Evolutionary conservation across 1,140 invertebrate species (phyloP).

Genomic region (Rhagoletis zephyria): DNA sequence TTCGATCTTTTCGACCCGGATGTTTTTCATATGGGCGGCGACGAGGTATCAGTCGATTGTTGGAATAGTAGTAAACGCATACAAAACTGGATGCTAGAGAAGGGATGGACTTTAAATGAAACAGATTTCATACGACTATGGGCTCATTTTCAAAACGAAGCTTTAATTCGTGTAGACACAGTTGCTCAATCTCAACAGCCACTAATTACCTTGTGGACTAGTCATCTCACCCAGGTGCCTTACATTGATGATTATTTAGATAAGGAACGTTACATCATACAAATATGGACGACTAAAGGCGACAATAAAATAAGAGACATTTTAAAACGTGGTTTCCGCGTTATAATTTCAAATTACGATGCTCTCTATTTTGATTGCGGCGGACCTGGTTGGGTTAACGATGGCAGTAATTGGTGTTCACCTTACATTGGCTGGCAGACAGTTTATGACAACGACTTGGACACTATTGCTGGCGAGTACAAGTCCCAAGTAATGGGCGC

Average conservation of each 20-base stretch:
- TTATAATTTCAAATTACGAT: conserved; percentile 90
- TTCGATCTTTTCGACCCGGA: conserved; percentile 78
- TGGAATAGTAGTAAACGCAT: conserved; percentile 84
- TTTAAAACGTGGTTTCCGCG: conserved; percentile 79
- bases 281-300: conserved; percentile 82
- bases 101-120: conserved; percentile 77
- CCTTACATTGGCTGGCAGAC: conserved; percentile 92
- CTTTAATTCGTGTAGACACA: conserved; percentile 78
- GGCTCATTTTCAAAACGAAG: conserved; percentile 83
- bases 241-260: conserved; percentile 81
- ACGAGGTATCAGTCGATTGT: conserved; percentile 84
- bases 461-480: conserved; percentile 76
- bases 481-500: conserved; percentile 79
- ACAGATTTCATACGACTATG: conserved; percentile 82
- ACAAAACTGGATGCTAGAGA: conserved; percentile 79
- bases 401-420: conserved; percentile 87
- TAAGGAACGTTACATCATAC: conserved; percentile 84
- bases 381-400: conserved; percentile 78
- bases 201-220: conserved; percentile 87
- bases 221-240: conserved; percentile 80
- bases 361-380: conserved; percentile 89
- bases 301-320: conserved; percentile 80
- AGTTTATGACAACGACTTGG: conserved; percentile 84
- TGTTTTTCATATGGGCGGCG: conserved; percentile 91
- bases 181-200: conserved; percentile 72